phyloP scores from a whole-genome alignment of 37 sponge, comb jelly and placozoan species.

The Theonella swinhoei region DNA sequence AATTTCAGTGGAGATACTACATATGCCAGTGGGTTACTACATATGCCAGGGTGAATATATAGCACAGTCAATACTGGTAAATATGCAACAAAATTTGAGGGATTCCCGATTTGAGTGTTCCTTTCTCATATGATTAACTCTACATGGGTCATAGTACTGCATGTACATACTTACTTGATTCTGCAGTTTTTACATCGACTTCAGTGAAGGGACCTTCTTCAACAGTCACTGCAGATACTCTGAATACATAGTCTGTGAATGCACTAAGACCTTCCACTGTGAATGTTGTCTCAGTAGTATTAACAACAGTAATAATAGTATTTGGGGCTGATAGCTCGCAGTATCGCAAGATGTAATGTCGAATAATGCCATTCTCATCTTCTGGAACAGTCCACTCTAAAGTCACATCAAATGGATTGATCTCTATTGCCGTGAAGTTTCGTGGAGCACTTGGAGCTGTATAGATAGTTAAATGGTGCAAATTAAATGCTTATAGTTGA shows the following conservation, averaged over 20 bases:
- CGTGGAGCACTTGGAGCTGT: conserved; percentile 25
- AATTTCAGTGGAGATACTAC: too few relatives aligned
- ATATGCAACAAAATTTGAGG: too few relatives aligned
- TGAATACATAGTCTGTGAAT: conserved; percentile 7
- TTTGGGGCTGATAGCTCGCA: neutral
- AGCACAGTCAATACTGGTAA: too few relatives aligned
- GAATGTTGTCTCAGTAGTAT: neutral
- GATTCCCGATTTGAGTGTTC: too few relatives aligned
- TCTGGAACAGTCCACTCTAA: neutral
- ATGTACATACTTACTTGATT: neutral
- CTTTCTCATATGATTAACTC: too few relatives aligned
- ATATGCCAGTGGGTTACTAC: too few relatives aligned
- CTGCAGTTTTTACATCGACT: neutral
- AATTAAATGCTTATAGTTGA: neutral
- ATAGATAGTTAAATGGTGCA: too few relatives aligned
- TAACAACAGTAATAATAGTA: neutral
- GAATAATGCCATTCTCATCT: neutral
- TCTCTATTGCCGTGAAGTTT: neutral
- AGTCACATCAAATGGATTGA: neutral
- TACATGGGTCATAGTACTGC: too few relatives aligned
- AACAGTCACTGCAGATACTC: neutral
- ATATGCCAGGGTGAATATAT: too few relatives aligned
- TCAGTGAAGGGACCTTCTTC: neutral
- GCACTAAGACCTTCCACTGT: neutral
- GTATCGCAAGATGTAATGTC: neutral